Conservation (phyloP, 2,113 vertebrate species). For the Fulmarus glacialis region DNA sequence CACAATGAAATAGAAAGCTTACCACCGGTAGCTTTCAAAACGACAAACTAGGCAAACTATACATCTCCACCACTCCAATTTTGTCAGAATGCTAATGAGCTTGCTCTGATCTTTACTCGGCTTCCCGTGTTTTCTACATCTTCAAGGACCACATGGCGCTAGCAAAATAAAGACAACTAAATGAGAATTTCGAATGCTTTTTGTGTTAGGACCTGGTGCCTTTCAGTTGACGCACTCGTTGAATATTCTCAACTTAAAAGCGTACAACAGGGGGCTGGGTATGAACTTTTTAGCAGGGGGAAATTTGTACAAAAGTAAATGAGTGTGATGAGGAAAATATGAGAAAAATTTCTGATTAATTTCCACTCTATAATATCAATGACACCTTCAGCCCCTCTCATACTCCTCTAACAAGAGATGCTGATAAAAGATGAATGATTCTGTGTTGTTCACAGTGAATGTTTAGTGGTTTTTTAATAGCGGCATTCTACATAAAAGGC, state of each 20-base stretch:
- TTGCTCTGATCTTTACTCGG: conserved; percentile 97
- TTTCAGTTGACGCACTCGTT: conserved; percentile 93
- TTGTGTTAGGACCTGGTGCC: conserved; percentile 90
- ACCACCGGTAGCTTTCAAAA: conserved; percentile 86
- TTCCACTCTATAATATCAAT: conserved; percentile 95
- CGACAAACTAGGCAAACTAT: conserved; percentile 88
- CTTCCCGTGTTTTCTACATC: conserved; percentile 99
- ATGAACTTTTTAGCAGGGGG: conserved; percentile 84
- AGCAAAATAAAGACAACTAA: conserved; percentile 99
- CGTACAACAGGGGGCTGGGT: conserved; percentile 88
- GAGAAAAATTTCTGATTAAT: conserved; percentile 91
- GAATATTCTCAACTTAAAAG: conserved; percentile 88
- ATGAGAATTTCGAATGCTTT: conserved; percentile 98
- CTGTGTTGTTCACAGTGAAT: conserved; percentile 87
- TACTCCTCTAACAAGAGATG: conserved; percentile 88
- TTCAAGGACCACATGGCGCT: conserved; percentile 99
- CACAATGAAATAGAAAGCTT: conserved; percentile 91
- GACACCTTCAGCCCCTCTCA: conserved; percentile 92
- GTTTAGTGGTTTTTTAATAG: conserved; percentile 93
- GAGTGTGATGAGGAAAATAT: conserved; percentile 87
- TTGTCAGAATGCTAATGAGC: conserved; percentile 98
- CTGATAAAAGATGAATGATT: conserved; percentile 96
- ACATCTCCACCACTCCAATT: conserved; percentile 92
- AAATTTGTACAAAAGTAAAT: conserved; percentile 88
- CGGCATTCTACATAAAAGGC: conserved; percentile 89